Percentiles rank a stretch among this genome's conserved stretches.
These are phyloP conservation scores for Agrypnus murinus DNA, from an alignment of 2,888 invertebrate genomes.

Conservation along the genomic window DNA sequence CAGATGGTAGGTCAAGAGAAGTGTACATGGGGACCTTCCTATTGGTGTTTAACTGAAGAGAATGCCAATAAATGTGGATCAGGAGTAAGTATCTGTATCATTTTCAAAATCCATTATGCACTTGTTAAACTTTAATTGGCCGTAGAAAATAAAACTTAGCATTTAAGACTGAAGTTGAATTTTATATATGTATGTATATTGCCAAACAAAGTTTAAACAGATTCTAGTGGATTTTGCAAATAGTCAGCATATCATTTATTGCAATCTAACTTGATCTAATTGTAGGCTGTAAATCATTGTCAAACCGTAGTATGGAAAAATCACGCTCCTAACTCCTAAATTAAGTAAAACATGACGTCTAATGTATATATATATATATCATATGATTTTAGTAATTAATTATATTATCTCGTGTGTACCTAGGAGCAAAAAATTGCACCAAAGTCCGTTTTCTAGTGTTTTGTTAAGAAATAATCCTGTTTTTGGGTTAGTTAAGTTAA, in stretches of 20 bases:
- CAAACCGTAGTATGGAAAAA: constrained; percentile 59
- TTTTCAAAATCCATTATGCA: neutral
- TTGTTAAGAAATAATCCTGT: constrained; percentile 33
- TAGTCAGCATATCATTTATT: too few species aligned
- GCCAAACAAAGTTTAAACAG: too few species aligned
- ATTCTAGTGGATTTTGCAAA: too few species aligned
- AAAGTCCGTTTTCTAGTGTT: constrained; percentile 49
- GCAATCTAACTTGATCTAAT: too few species aligned
- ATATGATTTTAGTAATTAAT: constrained; percentile 5
- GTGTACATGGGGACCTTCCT: constrained; percentile 85
- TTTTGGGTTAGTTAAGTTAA: constrained; percentile 25
- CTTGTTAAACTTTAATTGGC: neutral
- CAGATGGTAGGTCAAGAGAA: constrained; percentile 73
- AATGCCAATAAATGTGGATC: constrained; percentile 73
- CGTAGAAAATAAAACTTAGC: too few species aligned
- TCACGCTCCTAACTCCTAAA: constrained; percentile 51
- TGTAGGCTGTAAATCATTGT: constrained; percentile 61
- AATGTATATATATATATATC: constrained; percentile 8
- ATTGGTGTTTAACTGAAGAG: constrained; percentile 79
- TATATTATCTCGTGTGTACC: constrained; percentile 17
- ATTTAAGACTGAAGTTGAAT: too few species aligned
- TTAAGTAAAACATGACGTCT: constrained; percentile 29
- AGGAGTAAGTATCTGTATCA: constrained; percentile 73
- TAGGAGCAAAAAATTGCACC: constrained; percentile 47
- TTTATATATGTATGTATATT: too few species aligned